Percentiles rank a stretch among this genome's conserved stretches.
These are phyloP conservation scores for Motacilla alba DNA, from an alignment of 2,113 vertebrate species.

Conservation along the genomic window DNA sequence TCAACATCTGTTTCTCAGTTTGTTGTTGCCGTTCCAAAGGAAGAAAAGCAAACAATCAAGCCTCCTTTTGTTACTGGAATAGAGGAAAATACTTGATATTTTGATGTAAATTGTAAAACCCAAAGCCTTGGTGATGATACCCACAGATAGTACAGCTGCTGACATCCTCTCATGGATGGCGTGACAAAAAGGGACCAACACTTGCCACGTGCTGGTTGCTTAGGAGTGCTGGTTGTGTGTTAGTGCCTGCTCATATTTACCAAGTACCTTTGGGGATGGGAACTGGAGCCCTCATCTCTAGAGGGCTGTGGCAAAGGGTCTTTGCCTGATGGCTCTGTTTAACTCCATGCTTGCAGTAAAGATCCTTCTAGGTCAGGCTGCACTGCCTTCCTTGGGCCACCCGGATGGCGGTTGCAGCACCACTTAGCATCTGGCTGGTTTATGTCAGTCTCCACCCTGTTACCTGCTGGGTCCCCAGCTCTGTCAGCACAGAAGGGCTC, in stretches of 20 bases:
- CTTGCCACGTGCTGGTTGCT: background rate
- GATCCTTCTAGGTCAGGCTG: background rate
- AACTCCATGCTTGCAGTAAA: too few species aligned
- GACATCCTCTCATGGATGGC: too few species aligned
- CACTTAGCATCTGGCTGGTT: fast-evolving
- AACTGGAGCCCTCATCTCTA: background rate
- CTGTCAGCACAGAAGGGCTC: background rate
- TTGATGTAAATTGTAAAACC: background rate
- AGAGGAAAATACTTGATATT: background rate
- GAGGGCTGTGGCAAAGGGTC: background rate
- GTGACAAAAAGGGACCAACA: background rate
- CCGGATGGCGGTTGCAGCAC: background rate
- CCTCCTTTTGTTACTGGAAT: background rate
- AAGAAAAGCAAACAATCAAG: background rate
- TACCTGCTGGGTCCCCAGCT: background rate
- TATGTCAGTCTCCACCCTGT: background rate
- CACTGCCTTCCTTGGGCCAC: background rate
- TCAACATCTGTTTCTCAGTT: background rate
- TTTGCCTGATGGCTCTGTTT: background rate
- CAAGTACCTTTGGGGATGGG: background rate
- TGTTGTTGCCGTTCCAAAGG: background rate
- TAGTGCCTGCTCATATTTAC: background rate
- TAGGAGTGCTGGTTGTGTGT: background rate
- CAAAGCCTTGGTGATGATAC: background rate
- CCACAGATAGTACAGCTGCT: background rate